phyloP scores from a whole-genome alignment of 2,113 vertebrate genomes.

The Cyanoramphus novaezelandiae region DNA sequence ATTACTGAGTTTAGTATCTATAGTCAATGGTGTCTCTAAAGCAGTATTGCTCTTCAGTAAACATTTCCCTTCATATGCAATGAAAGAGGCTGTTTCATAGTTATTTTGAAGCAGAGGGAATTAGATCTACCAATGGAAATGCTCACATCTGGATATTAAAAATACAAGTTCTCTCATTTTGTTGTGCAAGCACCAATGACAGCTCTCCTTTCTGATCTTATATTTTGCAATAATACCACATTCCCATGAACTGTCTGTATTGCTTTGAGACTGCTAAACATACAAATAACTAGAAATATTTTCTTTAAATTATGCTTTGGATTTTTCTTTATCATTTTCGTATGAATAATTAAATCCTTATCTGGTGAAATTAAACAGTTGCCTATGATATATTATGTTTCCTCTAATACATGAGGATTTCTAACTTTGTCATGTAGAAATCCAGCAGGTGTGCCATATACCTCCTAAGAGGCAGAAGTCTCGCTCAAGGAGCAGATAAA shows the following conservation, averaged over 20 bases:
- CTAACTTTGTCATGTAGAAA: not conserved
- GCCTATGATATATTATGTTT: not conserved
- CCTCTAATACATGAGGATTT: not conserved
- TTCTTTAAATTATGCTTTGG: not conserved
- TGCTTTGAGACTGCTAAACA: not conserved
- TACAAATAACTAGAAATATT: rapidly evolving
- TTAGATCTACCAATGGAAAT: not conserved
- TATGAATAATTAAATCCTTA: not conserved
- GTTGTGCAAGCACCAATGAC: not conserved
- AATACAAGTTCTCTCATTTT: not conserved
- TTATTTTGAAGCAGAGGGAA: not conserved
- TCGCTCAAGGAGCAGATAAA: not conserved
- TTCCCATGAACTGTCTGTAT: not conserved
- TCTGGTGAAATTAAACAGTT: not conserved
- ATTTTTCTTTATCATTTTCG: not conserved
- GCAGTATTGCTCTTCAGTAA: not conserved
- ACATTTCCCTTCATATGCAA: not conserved
- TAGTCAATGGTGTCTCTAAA: not conserved
- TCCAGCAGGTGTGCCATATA: not conserved
- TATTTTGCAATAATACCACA: rapidly evolving
- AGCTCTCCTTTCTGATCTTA: not conserved
- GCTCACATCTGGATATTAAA: not conserved
- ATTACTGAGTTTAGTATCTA: not conserved
- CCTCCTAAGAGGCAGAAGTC: not conserved
- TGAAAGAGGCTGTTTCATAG: not conserved